phyloP scores from a whole-genome alignment of 2,888 invertebrate genomes.

The Xestia xanthographa region DNA sequence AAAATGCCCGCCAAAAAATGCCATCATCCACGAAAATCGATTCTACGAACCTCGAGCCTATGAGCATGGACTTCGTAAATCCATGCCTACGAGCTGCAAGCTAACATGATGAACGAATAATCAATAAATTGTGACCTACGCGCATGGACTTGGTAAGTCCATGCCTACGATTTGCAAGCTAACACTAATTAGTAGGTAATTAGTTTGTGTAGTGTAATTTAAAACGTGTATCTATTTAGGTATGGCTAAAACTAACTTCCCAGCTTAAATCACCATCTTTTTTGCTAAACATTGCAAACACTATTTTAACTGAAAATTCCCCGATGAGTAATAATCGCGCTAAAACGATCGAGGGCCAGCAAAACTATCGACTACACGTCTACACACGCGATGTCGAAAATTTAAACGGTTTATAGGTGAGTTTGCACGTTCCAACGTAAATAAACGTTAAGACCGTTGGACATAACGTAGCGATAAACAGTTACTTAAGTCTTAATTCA shows the following conservation, averaged over 20 bases:
- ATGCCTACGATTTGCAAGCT: no score
- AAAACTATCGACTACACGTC: conserved; percentile 38
- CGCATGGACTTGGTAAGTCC: no score
- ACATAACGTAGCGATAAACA: conserved; percentile 23
- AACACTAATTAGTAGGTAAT: not conserved
- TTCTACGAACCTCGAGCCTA: no score
- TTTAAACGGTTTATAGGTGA: conserved; percentile 45
- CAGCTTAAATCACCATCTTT: not conserved
- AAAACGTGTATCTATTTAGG: not conserved
- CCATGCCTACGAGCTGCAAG: no score
- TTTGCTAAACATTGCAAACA: conserved; percentile 11
- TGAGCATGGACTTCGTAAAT: no score
- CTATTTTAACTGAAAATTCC: conserved; percentile 28
- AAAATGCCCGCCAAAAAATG: no score
- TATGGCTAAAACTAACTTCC: not conserved
- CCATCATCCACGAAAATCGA: no score
- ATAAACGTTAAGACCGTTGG: conserved; percentile 44
- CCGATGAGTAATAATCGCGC: conserved; percentile 39
- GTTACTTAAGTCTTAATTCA: not conserved
- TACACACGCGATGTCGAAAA: conserved; percentile 60
- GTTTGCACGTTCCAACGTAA: conserved; percentile 41
- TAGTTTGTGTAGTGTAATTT: not conserved
- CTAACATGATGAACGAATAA: no score
- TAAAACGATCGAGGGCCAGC: conserved; percentile 48
- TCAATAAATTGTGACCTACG: no score